A percentile compares a stretch with the other conserved stretches of the same genome.
Evolutionary conservation across 2,888 invertebrate genomes (phyloP).

Genomic region (Melieria omissa): DNA sequence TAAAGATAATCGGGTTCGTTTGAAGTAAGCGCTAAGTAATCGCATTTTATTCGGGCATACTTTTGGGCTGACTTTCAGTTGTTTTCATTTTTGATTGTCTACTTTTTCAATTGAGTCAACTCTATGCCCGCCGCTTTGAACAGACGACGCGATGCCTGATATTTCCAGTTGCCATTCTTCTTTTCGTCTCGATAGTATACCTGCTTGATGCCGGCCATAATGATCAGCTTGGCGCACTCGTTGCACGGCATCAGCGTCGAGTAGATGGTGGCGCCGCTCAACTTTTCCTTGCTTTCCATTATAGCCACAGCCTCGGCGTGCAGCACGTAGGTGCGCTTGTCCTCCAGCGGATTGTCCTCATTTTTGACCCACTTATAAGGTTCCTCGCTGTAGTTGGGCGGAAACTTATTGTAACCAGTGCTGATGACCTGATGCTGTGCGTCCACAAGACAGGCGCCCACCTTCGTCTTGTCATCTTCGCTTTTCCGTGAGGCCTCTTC

Average conservation of each 20-base stretch:
- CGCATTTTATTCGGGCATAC: too few relatives aligned
- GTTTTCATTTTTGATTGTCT: not conserved
- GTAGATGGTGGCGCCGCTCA: slow-evolving; percentile 85
- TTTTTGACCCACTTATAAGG: slow-evolving; percentile 88
- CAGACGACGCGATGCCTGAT: slow-evolving; percentile 84
- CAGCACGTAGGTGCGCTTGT: slow-evolving; percentile 91
- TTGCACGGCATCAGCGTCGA: slow-evolving; percentile 96
- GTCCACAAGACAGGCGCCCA: slow-evolving; percentile 95
- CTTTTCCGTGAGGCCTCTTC: slow-evolving; percentile 91
- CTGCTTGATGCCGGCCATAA: slow-evolving; percentile 88
- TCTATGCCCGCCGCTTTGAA: slow-evolving; percentile 80
- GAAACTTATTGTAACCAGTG: slow-evolving; percentile 98
- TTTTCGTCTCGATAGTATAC: slow-evolving; percentile 87
- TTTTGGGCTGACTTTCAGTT: too few relatives aligned
- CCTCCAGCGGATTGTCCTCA: slow-evolving; percentile 69
- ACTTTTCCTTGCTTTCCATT: slow-evolving; percentile 83
- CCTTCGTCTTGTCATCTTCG: slow-evolving; percentile 94
- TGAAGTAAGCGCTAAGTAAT: too few relatives aligned
- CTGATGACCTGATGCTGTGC: slow-evolving; percentile 87
- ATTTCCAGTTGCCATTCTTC: slow-evolving; percentile 74
- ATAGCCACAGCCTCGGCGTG: slow-evolving; percentile 99
- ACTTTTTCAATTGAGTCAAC: slow-evolving; percentile 53
- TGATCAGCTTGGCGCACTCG: slow-evolving; percentile 96
- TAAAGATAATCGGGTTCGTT: too few relatives aligned
- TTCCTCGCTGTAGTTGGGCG: slow-evolving; percentile 88